Percentiles rank a stretch among this genome's conserved stretches.
Conservation (phyloP, 2,888 invertebrate species). For the Heliconius charithonia region DNA sequence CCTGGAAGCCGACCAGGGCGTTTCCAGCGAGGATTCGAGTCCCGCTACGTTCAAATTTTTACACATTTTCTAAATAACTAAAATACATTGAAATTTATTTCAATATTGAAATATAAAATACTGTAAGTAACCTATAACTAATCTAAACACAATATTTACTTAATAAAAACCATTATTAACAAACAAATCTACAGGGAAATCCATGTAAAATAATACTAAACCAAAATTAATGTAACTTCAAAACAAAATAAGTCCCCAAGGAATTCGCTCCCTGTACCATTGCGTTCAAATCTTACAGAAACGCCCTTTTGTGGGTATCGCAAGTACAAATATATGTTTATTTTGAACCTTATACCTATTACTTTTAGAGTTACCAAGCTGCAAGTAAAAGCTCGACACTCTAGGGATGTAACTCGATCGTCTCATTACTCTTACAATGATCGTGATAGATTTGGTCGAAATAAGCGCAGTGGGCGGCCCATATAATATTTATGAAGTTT, state of each 20-base stretch:
- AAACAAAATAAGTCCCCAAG: conserved; percentile 36
- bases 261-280: conserved; percentile 28
- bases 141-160: background rate
- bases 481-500: conserved; percentile 6
- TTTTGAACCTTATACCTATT: conserved; percentile 9
- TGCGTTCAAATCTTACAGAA: background rate
- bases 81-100: no score
- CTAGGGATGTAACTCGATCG: conserved; percentile 43
- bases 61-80: no score
- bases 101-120: no score
- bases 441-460: conserved; percentile 28
- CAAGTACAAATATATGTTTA: background rate
- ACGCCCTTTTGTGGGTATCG: conserved; percentile 1
- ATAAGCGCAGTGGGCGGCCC: conserved; percentile 14
- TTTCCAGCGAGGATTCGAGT: no score
- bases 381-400: conserved; percentile 16
- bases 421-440: conserved; percentile 42
- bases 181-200: conserved; percentile 24
- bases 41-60: no score
- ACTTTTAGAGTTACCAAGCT: background rate
- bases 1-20: no score
- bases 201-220: conserved; percentile 38
- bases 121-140: background rate
- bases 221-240: conserved; percentile 41
- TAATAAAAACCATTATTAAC: background rate